Conservation (phyloP, 2,113 vertebrate species). For the Solea solea region DNA sequence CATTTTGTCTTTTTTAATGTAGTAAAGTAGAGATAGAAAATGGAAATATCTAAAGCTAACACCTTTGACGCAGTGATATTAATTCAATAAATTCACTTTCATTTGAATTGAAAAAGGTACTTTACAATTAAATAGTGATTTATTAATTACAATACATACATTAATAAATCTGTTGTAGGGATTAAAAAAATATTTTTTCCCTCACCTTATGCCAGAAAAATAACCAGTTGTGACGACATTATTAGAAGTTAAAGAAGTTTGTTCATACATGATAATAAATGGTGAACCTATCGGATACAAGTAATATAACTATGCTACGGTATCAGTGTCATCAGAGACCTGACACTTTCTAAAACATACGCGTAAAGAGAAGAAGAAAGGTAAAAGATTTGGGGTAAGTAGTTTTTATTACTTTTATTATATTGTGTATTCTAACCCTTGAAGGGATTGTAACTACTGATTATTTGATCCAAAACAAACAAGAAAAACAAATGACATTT, state of each 20-base stretch:
- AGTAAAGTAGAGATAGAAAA: no score
- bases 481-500: slow-evolving; percentile 18
- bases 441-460: not conserved
- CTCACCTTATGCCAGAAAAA: not conserved
- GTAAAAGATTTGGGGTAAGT: slow-evolving; percentile 7
- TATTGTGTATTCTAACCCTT: slow-evolving; percentile 9
- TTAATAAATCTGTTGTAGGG: not conserved
- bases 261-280: not conserved
- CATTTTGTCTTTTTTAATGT: no score
- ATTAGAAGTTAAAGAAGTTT: not conserved
- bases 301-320: not conserved
- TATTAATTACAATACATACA: not conserved
- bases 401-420: slow-evolving; percentile 1
- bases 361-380: not conserved
- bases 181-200: not conserved
- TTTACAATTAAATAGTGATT: no score
- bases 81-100: not conserved
- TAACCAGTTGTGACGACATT: not conserved
- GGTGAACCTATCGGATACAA: not conserved
- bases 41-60: not conserved
- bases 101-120: no score
- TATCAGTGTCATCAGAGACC: not conserved
- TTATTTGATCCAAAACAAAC: slow-evolving; percentile 8
- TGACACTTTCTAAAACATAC: not conserved
- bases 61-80: not conserved